Base-by-base conservation (phyloP, 2,888 invertebrate genomes). In the Eilema griseolum region DNA sequence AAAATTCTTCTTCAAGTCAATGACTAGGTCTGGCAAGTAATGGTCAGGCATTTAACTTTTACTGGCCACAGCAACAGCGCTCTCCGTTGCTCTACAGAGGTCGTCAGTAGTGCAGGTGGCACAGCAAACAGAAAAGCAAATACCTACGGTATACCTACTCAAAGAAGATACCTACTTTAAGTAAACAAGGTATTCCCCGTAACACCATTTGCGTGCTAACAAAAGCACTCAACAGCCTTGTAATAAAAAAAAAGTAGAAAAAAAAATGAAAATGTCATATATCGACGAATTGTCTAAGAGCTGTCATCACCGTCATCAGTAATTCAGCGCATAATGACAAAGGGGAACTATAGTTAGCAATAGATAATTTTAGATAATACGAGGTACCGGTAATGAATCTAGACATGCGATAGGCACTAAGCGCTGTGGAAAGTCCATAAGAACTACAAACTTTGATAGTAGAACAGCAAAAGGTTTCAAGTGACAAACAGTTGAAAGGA, bases 271-370 rank as follows among this genome's bases (percentile, higher is more conserved):
- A 52, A n/a, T 1, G 41, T 11, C 20, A 56, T 11, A 56, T 11
- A 23, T 33, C 20, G 31, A 12, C 16, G 23, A n/a, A 31, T 33
- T 26, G 26, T 67, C 24, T 56, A 67, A 52, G 52, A 24, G 46
- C 46, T 46, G 20, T 46, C 46, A 46, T 46, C 46, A 41, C 33
- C 61, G 57, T 70, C 69, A 81, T 79, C 79, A 79, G 82, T 81
- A 73, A 79, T 79, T 81, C 76, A 81, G 72, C 66, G 74, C 67
- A 59, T 76, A 79, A 79, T 79, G 60, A 70, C 71, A 64, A 71
- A 62, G 24, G 72, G 72, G 70, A 81, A 46, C 46, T 71, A 81
- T 72, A 67, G 71, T 81, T 69, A 69, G 61, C 75, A 26, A 69
- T 79, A 20, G 59, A 60, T 71, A 78, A 74, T 81, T 63, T 31